Evolutionary conservation across 2,888 invertebrate genomes (phyloP).

Genomic region (Prosapia bicincta): DNA sequence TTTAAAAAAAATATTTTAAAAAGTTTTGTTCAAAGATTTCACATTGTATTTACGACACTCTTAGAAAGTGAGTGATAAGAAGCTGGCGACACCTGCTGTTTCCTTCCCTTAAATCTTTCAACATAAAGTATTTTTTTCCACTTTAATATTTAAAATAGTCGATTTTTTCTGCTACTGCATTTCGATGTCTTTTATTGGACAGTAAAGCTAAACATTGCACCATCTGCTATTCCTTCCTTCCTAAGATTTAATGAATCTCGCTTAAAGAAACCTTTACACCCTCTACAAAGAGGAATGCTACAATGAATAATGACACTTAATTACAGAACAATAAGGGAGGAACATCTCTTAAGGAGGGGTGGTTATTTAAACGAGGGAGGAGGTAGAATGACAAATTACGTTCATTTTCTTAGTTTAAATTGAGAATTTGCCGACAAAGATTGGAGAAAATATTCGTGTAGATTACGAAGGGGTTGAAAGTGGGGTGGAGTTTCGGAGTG

Average conservation of each 20-base stretch:
- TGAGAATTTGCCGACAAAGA: neutral
- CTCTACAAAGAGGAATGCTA: neutral
- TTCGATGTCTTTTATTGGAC: no score
- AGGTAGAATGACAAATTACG: neutral
- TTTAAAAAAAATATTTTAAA: no score
- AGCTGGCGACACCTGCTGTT: no score
- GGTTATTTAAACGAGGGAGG: slow-evolving; percentile 1
- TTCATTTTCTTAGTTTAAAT: slow-evolving; percentile 2
- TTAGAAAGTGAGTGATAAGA: no score
- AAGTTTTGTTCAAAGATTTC: no score
- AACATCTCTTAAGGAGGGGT: slow-evolving; percentile 6
- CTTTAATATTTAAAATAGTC: no score
- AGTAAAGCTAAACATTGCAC: no score
- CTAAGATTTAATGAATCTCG: neutral
- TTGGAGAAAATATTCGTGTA: neutral
- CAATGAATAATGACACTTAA: slow-evolving; percentile 20
- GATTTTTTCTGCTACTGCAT: no score
- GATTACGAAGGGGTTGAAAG: neutral
- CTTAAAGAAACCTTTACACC: neutral
- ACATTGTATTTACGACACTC: no score
- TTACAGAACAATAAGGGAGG: slow-evolving; percentile 23
- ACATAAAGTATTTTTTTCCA: no score
- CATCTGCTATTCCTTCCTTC: slow-evolving; percentile 3
- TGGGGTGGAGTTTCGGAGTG: neutral
- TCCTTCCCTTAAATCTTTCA: no score